A percentile compares a stretch with the other conserved stretches of the same genome.
Evolutionary conservation across 2,888 invertebrate genomes (phyloP).

Genomic region (Micoletzkya japonica): DNA sequence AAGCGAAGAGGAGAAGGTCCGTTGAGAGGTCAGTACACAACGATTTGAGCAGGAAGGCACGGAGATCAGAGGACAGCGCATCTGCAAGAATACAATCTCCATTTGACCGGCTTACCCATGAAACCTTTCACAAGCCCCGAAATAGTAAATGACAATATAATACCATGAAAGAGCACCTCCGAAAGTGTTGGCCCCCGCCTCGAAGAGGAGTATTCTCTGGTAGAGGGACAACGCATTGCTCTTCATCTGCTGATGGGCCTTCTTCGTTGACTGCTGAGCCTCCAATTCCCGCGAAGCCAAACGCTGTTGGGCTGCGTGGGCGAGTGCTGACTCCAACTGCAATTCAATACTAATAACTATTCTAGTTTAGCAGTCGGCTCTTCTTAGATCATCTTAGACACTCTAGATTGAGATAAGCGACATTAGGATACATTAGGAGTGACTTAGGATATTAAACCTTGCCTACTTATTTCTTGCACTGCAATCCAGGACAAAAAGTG

Average conservation of each 20-base stretch:
- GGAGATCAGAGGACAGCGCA: constrained; percentile 41
- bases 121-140: neutral
- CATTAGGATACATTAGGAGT: neutral
- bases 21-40: constrained; percentile 40
- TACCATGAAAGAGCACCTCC: neutral
- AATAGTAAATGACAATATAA: neutral
- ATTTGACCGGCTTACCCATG: neutral
- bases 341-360: too few species aligned
- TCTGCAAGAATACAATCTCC: constrained; percentile 32
- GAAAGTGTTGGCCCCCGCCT: neutral
- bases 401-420: too few species aligned
- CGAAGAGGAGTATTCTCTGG: constrained; percentile 18
- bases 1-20: constrained; percentile 30
- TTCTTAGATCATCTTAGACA: too few species aligned
- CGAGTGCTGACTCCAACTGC: constrained; percentile 17
- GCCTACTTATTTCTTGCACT: neutral
- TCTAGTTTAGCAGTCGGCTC: too few species aligned
- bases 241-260: constrained; percentile 24
- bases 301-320: neutral
- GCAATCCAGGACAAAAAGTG: neutral
- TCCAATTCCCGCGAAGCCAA: constrained; percentile 16
- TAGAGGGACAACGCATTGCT: neutral
- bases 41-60: constrained; percentile 39
- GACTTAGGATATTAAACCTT: neutral
- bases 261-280: constrained; percentile 25